These are phyloP conservation scores for Orthosia gracilis DNA, from an alignment of 2,888 invertebrate species.

Conservation along the genomic window DNA sequence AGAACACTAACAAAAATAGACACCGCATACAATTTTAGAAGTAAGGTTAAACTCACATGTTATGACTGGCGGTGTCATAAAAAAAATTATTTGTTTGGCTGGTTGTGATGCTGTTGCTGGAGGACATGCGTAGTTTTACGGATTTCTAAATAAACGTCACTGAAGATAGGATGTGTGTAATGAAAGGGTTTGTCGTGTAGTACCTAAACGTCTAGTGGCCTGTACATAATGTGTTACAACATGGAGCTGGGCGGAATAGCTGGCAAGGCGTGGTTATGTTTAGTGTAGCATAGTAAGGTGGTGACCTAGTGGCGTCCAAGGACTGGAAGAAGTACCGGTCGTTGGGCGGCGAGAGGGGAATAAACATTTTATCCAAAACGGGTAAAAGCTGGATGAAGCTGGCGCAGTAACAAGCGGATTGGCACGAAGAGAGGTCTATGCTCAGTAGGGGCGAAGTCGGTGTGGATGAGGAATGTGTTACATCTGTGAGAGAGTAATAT, in stretches of 20 bases:
- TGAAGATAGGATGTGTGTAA: neutral
- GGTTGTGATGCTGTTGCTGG: constrained; percentile 17
- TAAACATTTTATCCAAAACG: too few relatives aligned
- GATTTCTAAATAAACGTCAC: constrained; percentile 16
- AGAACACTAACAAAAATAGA: constrained; percentile 56
- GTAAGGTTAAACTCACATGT: constrained; percentile 58
- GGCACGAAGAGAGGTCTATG: too few relatives aligned
- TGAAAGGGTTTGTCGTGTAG: neutral
- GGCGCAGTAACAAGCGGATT: too few relatives aligned
- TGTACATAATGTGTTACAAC: too few relatives aligned
- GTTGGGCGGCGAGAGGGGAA: too few relatives aligned
- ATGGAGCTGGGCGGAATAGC: too few relatives aligned
- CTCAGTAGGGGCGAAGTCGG: too few relatives aligned
- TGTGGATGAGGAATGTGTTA: neutral
- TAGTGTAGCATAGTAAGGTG: too few relatives aligned
- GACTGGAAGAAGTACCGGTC: too few relatives aligned
- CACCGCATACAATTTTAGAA: constrained; percentile 52
- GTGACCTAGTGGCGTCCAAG: too few relatives aligned
- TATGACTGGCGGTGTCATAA: constrained; percentile 57
- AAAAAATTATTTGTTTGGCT: constrained; percentile 51
- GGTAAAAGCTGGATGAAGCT: too few relatives aligned
- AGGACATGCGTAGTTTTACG: constrained; percentile 17
- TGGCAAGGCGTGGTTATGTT: too few relatives aligned
- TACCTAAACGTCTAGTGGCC: neutral
- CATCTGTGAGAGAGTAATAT: neutral